Percentiles rank a stretch among this genome's conserved stretches.
These are phyloP conservation scores for Iselma pallidipennis DNA, from an alignment of 2,888 invertebrate species.

Conservation along the genomic window DNA sequence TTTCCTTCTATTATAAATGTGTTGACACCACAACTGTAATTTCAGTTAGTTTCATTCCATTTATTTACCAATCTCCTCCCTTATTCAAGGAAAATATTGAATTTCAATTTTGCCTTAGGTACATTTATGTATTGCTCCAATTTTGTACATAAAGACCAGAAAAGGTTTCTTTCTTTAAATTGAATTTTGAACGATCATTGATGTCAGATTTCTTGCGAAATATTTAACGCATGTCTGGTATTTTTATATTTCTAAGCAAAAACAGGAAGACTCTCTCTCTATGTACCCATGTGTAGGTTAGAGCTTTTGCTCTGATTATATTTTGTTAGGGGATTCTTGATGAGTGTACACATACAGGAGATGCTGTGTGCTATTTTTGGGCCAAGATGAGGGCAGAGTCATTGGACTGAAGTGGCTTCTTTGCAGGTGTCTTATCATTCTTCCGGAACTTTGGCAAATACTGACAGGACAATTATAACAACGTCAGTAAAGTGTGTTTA, in stretches of 20 bases:
- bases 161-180: too few species aligned
- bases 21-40: constrained; percentile 5
- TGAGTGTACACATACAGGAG: neutral
- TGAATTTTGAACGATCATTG: neutral
- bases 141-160: neutral
- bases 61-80: constrained; percentile 1
- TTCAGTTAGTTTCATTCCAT: constrained; percentile 1
- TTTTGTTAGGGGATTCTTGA: constrained; percentile 2
- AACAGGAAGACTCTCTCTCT: neutral
- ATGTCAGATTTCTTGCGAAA: neutral
- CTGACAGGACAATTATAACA: constrained; percentile 14
- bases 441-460: constrained; percentile 25
- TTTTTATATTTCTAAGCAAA: too few species aligned
- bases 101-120: neutral
- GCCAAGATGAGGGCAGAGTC: constrained; percentile 22
- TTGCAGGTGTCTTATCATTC: constrained; percentile 34
- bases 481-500: constrained; percentile 14
- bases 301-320: neutral
- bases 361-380: neutral
- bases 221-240: too few species aligned
- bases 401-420: constrained; percentile 31
- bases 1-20: constrained; percentile 12
- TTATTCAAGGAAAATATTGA: neutral
- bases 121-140: neutral
- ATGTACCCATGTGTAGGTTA: too few species aligned